Evolutionary conservation across 2,113 vertebrate species (phyloP).

Genomic region (Cynopterus brachyotis): DNA sequence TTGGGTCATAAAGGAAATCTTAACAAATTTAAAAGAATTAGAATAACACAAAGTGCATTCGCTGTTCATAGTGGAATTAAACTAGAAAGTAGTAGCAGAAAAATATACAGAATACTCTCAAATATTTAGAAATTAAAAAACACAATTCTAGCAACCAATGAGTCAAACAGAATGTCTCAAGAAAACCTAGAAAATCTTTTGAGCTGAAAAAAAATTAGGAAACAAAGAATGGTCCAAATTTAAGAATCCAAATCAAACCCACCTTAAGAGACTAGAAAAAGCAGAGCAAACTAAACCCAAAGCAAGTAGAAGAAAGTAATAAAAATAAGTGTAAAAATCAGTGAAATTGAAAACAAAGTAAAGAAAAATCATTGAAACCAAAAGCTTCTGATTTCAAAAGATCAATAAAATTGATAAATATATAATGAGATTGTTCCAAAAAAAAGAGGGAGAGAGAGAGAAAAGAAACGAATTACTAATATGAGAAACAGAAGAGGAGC

Average conservation of each 20-base stretch:
- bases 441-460: background rate
- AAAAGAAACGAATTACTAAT: background rate
- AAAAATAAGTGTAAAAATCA: background rate
- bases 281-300: background rate
- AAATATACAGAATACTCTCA: background rate
- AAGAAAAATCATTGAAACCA: background rate
- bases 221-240: background rate
- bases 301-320: background rate
- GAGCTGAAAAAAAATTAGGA: background rate
- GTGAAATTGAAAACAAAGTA: background rate
- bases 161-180: background rate
- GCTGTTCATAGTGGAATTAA: background rate
- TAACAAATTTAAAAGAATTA: background rate
- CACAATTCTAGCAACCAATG: background rate
- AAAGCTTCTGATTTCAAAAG: background rate
- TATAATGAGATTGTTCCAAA: background rate
- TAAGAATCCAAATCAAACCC: background rate
- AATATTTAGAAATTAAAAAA: conserved; percentile 16
- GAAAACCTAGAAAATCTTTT: background rate
- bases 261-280: background rate
- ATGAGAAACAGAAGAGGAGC: background rate
- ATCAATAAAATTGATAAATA: background rate
- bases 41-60: background rate
- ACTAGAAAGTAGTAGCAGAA: background rate
- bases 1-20: background rate